Percentiles rank a stretch among this genome's conserved stretches.
phyloP scores from a whole-genome alignment of 2,797 vertebrate species.

The Urocyon cinereoargenteus region DNA sequence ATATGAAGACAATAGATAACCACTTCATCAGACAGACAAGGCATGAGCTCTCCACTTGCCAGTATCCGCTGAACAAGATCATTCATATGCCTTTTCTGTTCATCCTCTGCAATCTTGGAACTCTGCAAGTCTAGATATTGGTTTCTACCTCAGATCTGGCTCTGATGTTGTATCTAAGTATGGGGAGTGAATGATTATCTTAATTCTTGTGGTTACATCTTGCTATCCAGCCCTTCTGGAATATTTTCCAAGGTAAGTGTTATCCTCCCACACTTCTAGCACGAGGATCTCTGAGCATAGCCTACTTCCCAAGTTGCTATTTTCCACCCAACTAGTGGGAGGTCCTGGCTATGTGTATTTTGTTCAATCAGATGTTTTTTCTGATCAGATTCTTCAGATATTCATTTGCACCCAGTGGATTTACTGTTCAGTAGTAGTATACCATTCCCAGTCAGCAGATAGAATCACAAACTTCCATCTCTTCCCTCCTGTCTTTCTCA shows the following conservation, averaged over 20 bases:
- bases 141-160: neutral
- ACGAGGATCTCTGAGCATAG: neutral
- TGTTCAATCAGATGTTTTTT: neutral
- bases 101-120: neutral
- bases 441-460: neutral
- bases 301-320: neutral
- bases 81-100: neutral
- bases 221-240: neutral
- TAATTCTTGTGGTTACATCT: neutral
- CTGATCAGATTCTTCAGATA: neutral
- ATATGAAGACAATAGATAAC: neutral
- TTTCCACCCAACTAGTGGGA: neutral
- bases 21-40: neutral
- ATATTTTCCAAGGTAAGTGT: neutral
- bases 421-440: neutral
- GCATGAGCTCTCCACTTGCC: neutral
- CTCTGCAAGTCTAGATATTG: neutral
- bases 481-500: neutral
- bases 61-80: neutral
- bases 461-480: neutral
- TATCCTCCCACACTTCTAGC: neutral
- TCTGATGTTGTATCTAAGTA: neutral
- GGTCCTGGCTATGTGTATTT: neutral
- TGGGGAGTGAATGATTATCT: neutral
- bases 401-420: neutral